Conservation (phyloP, 1,140 invertebrate genomes). For the Eciton burchellii region DNA sequence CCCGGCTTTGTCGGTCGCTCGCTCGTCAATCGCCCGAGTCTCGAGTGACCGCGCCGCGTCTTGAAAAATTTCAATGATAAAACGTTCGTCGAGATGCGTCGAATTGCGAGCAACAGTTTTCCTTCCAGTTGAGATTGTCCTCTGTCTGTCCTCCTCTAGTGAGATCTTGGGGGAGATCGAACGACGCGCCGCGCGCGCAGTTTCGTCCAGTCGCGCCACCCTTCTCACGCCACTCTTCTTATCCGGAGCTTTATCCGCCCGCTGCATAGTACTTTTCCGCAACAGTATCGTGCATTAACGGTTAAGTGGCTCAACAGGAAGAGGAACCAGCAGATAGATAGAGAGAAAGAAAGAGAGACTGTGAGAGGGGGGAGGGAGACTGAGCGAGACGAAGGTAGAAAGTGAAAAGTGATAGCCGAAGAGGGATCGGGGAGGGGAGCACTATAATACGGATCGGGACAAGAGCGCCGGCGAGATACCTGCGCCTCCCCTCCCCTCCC, state of each 20-base stretch:
- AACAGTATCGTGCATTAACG: slow-evolving; percentile 59
- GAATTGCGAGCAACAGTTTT: no score
- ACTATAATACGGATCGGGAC: slow-evolving; percentile 41
- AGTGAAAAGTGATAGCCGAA: slow-evolving; percentile 38
- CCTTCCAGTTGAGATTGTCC: no score
- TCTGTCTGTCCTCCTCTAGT: no score
- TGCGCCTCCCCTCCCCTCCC: background rate
- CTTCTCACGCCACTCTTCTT: no score
- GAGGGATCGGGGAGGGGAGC: slow-evolving; percentile 16
- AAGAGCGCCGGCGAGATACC: slow-evolving; percentile 46
- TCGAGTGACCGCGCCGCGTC: no score
- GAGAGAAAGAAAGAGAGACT: background rate
- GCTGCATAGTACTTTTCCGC: slow-evolving; percentile 28
- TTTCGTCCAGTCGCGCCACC: no score
- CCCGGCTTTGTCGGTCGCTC: slow-evolving; percentile 19
- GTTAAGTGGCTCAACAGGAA: slow-evolving; percentile 56
- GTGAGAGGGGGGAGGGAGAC: no score
- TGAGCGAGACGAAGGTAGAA: slow-evolving; percentile 21
- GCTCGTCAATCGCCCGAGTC: background rate
- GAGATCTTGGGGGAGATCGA: no score
- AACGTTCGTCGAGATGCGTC: no score
- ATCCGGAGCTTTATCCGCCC: slow-evolving; percentile 22
- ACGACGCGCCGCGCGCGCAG: no score
- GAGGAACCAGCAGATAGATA: background rate
- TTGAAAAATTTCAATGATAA: background rate